Percentiles rank a stretch among this genome's conserved stretches.
Evolutionary conservation across 2,797 vertebrate species (phyloP).

Genomic region (Morus bassanus): DNA sequence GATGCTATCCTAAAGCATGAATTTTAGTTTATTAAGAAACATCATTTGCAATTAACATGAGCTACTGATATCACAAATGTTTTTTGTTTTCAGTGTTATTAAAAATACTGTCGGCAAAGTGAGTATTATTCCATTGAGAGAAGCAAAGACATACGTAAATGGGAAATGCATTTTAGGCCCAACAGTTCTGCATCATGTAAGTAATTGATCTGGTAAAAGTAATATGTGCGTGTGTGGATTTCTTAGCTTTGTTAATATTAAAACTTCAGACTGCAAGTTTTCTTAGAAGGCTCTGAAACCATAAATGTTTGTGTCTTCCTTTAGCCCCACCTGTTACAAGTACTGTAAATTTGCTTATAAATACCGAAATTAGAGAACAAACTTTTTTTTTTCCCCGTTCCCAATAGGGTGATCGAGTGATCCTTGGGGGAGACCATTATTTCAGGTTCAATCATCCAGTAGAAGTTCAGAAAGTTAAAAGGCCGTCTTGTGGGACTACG

Average conservation of each 20-base stretch:
- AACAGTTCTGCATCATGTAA: slow-evolving; percentile 89
- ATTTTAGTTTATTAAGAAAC: background rate
- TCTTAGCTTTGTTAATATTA: background rate
- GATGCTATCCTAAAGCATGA: background rate
- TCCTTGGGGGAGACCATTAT: slow-evolving; percentile 96
- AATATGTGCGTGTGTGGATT: background rate
- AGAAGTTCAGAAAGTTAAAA: slow-evolving; percentile 86
- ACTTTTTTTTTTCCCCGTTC: background rate
- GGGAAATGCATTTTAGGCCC: slow-evolving; percentile 83
- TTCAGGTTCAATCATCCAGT: slow-evolving; percentile 96
- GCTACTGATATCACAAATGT: background rate
- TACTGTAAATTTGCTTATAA: background rate
- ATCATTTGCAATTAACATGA: background rate
- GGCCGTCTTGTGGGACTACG: slow-evolving; percentile 71
- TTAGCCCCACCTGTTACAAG: background rate
- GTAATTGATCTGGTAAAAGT: slow-evolving; percentile 33
- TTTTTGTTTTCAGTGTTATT: slow-evolving; percentile 82
- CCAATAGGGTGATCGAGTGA: slow-evolving; percentile 88
- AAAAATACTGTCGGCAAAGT: slow-evolving; percentile 80
- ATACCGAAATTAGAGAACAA: background rate
- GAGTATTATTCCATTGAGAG: slow-evolving; percentile 81
- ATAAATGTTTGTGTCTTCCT: background rate
- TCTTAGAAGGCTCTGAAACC: background rate
- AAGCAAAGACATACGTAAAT: slow-evolving; percentile 92
- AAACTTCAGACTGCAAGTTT: background rate